Evolutionary conservation across 2,888 invertebrate genomes (phyloP), one percentile per base, ranked within the genome.

Genomic region (Pycnomerus fuliginosus): DNA sequence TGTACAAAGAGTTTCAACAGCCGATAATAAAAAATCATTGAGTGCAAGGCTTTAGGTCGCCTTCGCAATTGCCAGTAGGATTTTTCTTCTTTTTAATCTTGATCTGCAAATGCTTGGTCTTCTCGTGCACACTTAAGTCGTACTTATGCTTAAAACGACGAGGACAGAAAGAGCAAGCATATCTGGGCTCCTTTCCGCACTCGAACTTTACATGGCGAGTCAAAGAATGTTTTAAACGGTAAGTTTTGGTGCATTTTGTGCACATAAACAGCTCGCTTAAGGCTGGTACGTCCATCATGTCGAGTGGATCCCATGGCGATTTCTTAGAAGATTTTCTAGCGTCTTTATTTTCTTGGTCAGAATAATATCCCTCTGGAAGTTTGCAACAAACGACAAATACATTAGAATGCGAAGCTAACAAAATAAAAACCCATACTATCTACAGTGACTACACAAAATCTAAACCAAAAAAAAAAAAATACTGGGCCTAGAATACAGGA

Each of bases 91-190:
- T 31, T 16, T 36, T 41, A 12, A 38, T 30, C 13, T 34, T 29
- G 12, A 31, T 24, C 11, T 33, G 30, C 12, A 39, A 29, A 53
- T 76, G 76, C 41, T 68, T 69, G 5, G 61, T 60, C 16, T 63
- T 67, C 16, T 65, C 54, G 48, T 78, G 78, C 16, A 76, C 72
- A 3, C 65, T 74, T 15, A 76, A 57, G 51, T 74, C 74, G 53
- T 76, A 76, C 50, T 75, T 74, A 33, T 75, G 69, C 46, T 74
- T 75, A 55, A 76, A 82, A 60, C 76, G 78, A 66, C 79, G 80
- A 60, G 79, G 77, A 65, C 82, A 82, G 56, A 79, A 74, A 22
- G 76, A 76, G 52, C 82, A 82, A 50, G 79, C 77, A 63, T 81
- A 80, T 57, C 77, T 77, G 1, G 82, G 82, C 54, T 79, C 80